Conservation (phyloP, 2,113 vertebrate genomes). For the Nesoenas mayeri region DNA sequence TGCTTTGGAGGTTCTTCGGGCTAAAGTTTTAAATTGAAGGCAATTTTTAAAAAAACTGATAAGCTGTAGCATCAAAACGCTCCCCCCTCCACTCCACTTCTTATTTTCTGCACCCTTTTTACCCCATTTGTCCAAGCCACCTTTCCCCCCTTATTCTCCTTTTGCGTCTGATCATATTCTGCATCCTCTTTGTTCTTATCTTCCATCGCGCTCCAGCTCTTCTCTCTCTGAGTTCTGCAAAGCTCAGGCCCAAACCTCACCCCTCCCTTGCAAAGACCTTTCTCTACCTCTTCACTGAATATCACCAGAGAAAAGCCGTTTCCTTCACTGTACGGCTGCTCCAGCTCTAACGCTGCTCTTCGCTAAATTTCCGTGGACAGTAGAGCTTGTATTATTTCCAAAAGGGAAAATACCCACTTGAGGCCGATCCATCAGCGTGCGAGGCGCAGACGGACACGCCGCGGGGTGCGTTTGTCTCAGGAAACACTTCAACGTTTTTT, state of each 20-base stretch:
- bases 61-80: neutral
- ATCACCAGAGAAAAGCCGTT: neutral
- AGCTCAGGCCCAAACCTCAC: neutral
- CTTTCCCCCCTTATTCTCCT: conserved; percentile 1
- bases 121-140: neutral
- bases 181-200: conserved; percentile 43
- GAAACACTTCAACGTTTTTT: neutral
- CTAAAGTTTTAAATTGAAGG: neutral
- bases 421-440: rapidly evolving
- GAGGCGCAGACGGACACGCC: rapidly evolving
- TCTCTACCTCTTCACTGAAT: neutral
- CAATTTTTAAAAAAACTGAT: neutral
- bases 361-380: neutral
- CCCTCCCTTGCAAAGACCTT: neutral
- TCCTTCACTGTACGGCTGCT: neutral
- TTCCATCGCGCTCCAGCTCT: neutral
- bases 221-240: conserved; percentile 8
- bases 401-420: neutral
- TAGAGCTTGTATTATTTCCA: neutral
- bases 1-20: neutral
- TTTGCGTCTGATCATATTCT: neutral
- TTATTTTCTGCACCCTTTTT: conserved; percentile 34
- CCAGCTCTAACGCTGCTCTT: neutral
- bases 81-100: neutral
- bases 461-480: rapidly evolving